Percentiles rank a stretch among this genome's conserved stretches.
Evolutionary conservation across 2,113 vertebrate genomes (phyloP).

Genomic region (Hypomesus transpacificus): DNA sequence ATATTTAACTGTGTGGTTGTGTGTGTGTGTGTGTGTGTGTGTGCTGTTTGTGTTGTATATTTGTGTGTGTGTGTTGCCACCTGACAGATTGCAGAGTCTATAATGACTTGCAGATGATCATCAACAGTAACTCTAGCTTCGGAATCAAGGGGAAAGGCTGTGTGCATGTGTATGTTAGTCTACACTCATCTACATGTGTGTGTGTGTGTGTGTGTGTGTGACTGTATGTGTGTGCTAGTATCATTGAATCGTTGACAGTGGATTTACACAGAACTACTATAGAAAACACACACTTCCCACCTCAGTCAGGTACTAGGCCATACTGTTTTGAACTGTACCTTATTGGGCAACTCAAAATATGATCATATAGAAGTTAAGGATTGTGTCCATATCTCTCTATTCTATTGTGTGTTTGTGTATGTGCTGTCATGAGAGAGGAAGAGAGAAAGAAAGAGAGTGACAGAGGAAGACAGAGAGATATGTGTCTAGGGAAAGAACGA

Average conservation of each 20-base stretch:
- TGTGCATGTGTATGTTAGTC: slow-evolving; percentile 26
- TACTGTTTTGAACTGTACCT: too few species aligned
- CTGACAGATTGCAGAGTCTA: slow-evolving; percentile 86
- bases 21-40: slow-evolving; percentile 46
- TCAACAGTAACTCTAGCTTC: slow-evolving; percentile 87
- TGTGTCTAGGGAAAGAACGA: slow-evolving; percentile 50
- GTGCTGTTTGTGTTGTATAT: slow-evolving; percentile 24
- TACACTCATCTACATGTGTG: background rate
- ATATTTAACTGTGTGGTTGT: slow-evolving; percentile 34
- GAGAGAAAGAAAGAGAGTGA: slow-evolving; percentile 15
- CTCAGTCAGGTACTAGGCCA: too few species aligned
- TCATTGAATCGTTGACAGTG: background rate
- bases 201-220: slow-evolving; percentile 16
- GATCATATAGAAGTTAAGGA: too few species aligned
- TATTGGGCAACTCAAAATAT: too few species aligned
- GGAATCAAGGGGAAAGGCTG: slow-evolving; percentile 74
- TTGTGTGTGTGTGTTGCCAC: slow-evolving; percentile 70
- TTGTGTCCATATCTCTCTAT: too few species aligned
- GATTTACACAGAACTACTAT: background rate
- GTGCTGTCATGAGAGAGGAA: slow-evolving; percentile 14
- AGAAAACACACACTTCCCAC: too few species aligned
- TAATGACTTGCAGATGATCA: slow-evolving; percentile 96
- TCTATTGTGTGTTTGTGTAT: background rate
- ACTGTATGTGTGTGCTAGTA: background rate
- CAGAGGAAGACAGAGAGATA: slow-evolving; percentile 38